These are phyloP conservation scores for Hydrolagus colliei DNA, from an alignment of 2,797 vertebrate species.

Conservation along the genomic window DNA sequence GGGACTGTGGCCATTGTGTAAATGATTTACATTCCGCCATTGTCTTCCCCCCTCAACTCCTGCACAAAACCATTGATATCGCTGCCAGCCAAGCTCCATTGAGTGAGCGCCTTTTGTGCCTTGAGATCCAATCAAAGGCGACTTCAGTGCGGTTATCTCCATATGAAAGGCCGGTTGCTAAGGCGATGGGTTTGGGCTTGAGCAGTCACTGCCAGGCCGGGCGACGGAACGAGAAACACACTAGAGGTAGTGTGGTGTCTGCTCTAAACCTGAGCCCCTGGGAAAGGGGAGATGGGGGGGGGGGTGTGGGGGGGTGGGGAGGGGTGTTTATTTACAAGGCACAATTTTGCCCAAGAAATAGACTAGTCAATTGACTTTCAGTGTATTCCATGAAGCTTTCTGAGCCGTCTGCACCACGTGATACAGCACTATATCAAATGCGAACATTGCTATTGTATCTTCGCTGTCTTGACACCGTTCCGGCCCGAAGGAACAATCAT, in stretches of 20 bases:
- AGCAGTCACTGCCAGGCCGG: not conserved
- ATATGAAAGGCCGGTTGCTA: conserved; percentile 14
- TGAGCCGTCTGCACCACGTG: too few species aligned
- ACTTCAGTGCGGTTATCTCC: conserved; percentile 10
- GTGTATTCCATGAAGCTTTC: too few species aligned
- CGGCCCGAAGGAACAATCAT: not conserved
- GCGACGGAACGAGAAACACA: not conserved
- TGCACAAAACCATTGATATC: conserved; percentile 10
- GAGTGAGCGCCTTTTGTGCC: conserved; percentile 5
- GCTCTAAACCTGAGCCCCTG: not conserved
- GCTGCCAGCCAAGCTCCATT: not conserved
- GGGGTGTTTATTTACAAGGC: too few species aligned
- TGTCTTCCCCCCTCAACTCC: not conserved
- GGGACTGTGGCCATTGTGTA: not conserved
- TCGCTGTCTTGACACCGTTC: not conserved
- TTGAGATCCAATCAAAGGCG: conserved; percentile 15
- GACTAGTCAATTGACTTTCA: too few species aligned
- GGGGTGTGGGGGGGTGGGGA: not conserved
- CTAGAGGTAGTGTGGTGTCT: not conserved
- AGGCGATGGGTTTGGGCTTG: not conserved
- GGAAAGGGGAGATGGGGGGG: too few species aligned
- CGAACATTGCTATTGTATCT: too few species aligned
- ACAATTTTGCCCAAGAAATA: too few species aligned
- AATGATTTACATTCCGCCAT: conserved; percentile 27
- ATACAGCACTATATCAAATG: too few species aligned